Base-by-base conservation (phyloP, 2,797 vertebrate species). In the Catostomus latipinnis region DNA sequence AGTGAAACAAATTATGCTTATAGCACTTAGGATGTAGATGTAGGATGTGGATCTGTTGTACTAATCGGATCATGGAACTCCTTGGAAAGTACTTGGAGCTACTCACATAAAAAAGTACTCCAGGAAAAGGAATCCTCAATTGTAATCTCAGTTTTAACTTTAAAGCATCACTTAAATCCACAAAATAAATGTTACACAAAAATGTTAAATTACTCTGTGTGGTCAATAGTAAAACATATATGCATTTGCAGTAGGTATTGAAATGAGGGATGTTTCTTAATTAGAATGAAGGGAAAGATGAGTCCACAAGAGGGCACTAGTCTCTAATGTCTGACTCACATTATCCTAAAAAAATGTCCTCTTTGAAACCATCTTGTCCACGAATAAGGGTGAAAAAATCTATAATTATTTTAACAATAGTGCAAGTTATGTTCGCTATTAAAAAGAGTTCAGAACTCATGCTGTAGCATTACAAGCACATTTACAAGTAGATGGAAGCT, bases 301-400 rank as follows among this genome's bases (percentile, higher is more conserved):
- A 49, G 6, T 7, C 75, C 75, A 77, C 48, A 69, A 70, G 75
- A 77, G 66, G 75, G 75, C 66, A 45, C 1, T 56, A 69, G 22
- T 45, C 7, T 16, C 14, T 48, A 45, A 53, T 46, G 43, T 46
- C 43, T 65, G 7, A 13, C 45, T 46, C 62, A 65, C 45, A 6
- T 48, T n/a, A 65, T 65, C 13, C 7, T n/a, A 8, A 14, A 65
- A 45, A 34, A 4, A 3, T 18, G 2, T 18, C 6, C 6, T 11
- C 6, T 70, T 45, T 56, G 11, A 11, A 54, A 71, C 5, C 53
- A 56, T 14, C 5, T 43, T 43, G 6, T 62, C 18, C 10, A 43
- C 12, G 34, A 43, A 34, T 34, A 4, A 34, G 5, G 4, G 3
- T 2, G 34, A 2, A 34, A 34, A 34, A 22, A 34, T 3, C 34